phyloP scores from a whole-genome alignment of 2,888 invertebrate species.

The Hofmannophila pseudospretella region DNA sequence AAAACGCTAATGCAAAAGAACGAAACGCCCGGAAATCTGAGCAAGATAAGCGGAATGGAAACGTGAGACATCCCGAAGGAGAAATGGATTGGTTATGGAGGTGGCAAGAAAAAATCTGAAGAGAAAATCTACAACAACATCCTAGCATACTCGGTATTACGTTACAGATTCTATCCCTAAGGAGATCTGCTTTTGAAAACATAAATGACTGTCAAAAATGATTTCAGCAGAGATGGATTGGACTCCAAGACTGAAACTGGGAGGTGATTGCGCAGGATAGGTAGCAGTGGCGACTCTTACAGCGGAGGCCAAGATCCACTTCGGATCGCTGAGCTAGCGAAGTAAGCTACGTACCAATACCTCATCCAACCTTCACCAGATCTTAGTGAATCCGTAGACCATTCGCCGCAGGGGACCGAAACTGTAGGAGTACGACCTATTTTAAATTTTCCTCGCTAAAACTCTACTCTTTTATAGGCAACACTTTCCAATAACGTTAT shows the following conservation, averaged over 20 bases:
- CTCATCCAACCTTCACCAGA: background rate
- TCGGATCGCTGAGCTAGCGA: no score
- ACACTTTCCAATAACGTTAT: conserved; percentile 47
- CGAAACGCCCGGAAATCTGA: conserved; percentile 43
- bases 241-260: no score
- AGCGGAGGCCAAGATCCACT: no score
- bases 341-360: no score
- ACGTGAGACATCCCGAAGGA: conserved; percentile 24
- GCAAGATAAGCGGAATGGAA: conserved; percentile 43
- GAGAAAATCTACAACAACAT: no score
- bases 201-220: background rate
- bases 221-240: no score
- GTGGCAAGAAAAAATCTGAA: no score
- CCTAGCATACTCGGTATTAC: background rate
- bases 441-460: conserved; percentile 36
- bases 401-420: conserved; percentile 38
- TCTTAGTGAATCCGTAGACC: background rate
- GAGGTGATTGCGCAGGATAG: no score
- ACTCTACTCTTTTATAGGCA: conserved; percentile 14
- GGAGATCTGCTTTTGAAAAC: no score
- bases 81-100: background rate
- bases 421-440: conserved; percentile 42
- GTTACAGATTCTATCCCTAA: background rate
- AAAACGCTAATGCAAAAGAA: conserved; percentile 34
- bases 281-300: no score